These are phyloP conservation scores for Endotricha flammealis DNA, from an alignment of 2,888 invertebrate species.

Conservation along the genomic window DNA sequence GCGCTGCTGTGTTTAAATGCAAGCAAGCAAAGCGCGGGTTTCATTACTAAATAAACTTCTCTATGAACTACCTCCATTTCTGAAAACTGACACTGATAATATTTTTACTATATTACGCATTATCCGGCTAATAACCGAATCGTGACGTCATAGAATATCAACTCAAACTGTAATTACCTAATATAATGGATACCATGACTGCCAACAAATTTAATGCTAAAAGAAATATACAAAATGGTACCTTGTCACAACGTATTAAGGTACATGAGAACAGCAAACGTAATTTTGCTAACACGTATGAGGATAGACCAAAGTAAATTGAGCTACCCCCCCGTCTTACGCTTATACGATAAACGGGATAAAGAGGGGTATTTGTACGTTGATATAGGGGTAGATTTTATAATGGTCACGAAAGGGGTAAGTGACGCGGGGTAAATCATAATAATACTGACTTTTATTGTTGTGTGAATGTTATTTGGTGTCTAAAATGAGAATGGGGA, in stretches of 20 bases:
- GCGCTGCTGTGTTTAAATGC: no score
- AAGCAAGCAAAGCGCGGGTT: no score
- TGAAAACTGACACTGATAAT: no score
- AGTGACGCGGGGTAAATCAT: slow-evolving; percentile 37
- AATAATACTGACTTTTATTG: slow-evolving; percentile 42
- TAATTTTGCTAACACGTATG: neutral
- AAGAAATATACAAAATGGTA: neutral
- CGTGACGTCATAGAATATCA: neutral
- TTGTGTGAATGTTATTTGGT: slow-evolving; percentile 17
- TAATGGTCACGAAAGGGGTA: slow-evolving; percentile 24
- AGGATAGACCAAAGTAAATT: neutral
- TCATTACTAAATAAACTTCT: no score
- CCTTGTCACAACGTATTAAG: neutral
- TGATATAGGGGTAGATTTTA: slow-evolving; percentile 21
- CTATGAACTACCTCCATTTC: no score
- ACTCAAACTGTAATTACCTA: neutral
- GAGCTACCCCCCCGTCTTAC: neutral
- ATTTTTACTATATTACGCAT: neutral
- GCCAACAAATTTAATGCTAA: neutral
- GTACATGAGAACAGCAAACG: neutral
- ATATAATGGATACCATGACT: neutral
- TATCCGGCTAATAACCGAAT: neutral
- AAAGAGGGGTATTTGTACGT: slow-evolving; percentile 5
- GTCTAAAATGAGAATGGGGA: slow-evolving; percentile 6
- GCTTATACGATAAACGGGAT: neutral